Percentiles rank a stretch among this genome's conserved stretches.
Conservation (phyloP, 2,113 vertebrate genomes). For the Eudyptes chrysolophus region DNA sequence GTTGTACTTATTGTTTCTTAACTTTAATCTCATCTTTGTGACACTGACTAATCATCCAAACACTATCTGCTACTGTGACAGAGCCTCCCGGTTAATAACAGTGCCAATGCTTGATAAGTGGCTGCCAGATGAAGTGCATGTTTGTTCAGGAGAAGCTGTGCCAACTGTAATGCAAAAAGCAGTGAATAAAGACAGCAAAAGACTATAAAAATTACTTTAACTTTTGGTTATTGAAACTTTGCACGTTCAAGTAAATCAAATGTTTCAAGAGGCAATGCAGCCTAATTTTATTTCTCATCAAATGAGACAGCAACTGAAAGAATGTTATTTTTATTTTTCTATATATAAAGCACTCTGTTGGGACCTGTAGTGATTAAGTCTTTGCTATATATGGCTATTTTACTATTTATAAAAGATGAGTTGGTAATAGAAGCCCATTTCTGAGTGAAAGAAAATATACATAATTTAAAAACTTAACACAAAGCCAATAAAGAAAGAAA, state of each 20-base stretch:
- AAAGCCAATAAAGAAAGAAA: neutral
- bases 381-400: neutral
- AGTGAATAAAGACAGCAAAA: neutral
- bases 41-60: conserved; percentile 9
- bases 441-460: neutral
- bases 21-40: neutral
- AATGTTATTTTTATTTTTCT: neutral
- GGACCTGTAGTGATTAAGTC: neutral
- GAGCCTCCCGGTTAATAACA: conserved; percentile 4
- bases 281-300: neutral
- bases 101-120: neutral
- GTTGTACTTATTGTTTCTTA: conserved; percentile 11
- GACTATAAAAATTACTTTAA: neutral
- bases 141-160: neutral
- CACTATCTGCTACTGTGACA: neutral
- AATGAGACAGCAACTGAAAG: neutral
- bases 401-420: neutral
- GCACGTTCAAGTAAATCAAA: neutral
- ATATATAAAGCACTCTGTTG: neutral
- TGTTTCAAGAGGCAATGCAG: neutral
- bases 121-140: neutral
- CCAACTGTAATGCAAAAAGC: neutral
- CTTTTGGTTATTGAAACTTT: neutral
- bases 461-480: neutral
- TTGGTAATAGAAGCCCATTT: neutral